These are phyloP conservation scores for Mesocentrotus franciscanus DNA, from an alignment of 53 echinoderm and acorn worm genomes.

Conservation along the genomic window DNA sequence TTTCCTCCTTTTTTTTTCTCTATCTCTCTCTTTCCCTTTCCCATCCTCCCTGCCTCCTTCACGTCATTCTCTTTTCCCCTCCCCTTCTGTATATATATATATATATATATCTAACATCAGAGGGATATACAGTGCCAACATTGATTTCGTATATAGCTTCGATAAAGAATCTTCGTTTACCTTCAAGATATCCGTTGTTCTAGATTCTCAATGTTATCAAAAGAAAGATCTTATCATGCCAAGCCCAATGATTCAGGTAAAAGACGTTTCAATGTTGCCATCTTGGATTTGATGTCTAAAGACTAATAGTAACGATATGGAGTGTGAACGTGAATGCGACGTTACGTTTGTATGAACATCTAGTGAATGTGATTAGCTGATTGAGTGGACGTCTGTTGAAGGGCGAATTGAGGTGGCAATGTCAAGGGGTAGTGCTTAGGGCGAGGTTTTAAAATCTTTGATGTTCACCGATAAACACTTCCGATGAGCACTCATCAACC, in stretches of 20 bases:
- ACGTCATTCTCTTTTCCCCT: not conserved
- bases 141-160: not conserved
- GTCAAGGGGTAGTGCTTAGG: constrained; percentile 50
- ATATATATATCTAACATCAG: too few species aligned
- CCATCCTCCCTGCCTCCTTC: not conserved
- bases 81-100: not conserved
- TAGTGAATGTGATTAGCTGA: constrained; percentile 6
- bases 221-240: not conserved
- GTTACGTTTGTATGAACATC: constrained; percentile 6
- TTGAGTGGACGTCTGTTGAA: constrained; percentile 16
- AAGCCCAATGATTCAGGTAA: not conserved
- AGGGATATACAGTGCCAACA: not conserved
- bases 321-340: constrained; percentile 27
- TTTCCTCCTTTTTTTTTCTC: not conserved
- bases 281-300: not conserved
- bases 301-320: not conserved
- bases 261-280: not conserved
- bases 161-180: not conserved
- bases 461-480: constrained; percentile 27
- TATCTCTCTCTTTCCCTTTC: not conserved
- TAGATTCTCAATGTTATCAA: constrained; percentile 9
- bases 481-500: constrained; percentile 36
- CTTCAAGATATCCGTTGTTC: constrained; percentile 52
- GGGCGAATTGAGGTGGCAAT: constrained; percentile 54
- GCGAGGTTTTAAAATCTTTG: constrained; percentile 18